Conservation (phyloP, 2,797 vertebrate genomes). For the Pangasius djambal region DNA sequence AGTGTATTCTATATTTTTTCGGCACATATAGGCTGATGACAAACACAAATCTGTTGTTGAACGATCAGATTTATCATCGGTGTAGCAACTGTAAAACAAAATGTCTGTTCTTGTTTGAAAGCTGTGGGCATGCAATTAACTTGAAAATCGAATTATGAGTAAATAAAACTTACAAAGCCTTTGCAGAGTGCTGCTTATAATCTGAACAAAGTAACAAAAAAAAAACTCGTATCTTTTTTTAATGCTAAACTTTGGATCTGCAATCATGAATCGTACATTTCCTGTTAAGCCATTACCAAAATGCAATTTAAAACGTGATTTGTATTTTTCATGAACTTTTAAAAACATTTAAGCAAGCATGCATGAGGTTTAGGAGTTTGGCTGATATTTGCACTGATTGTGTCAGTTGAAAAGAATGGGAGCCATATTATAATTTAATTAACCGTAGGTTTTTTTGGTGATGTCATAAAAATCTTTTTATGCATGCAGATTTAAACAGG, state of each 20-base stretch:
- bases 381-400: background rate
- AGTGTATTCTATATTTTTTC: background rate
- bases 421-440: background rate
- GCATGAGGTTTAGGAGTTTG: background rate
- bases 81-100: background rate
- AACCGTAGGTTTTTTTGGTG: background rate
- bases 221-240: background rate
- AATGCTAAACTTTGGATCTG: background rate
- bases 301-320: background rate
- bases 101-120: background rate
- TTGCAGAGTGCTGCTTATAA: background rate
- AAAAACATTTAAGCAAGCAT: background rate
- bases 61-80: background rate
- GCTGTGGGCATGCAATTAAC: background rate
- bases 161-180: background rate
- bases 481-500: background rate
- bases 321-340: too few relatives aligned
- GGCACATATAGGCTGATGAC: background rate
- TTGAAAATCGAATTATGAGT: background rate
- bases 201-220: background rate
- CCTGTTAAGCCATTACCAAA: background rate
- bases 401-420: background rate
- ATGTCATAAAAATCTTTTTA: background rate
- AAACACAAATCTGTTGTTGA: background rate
- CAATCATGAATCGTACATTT: background rate